Evolutionary conservation across 2,888 invertebrate species (phyloP), one percentile per base, ranked within the genome.

Genomic region (Hydroisotoma schaefferi): DNA sequence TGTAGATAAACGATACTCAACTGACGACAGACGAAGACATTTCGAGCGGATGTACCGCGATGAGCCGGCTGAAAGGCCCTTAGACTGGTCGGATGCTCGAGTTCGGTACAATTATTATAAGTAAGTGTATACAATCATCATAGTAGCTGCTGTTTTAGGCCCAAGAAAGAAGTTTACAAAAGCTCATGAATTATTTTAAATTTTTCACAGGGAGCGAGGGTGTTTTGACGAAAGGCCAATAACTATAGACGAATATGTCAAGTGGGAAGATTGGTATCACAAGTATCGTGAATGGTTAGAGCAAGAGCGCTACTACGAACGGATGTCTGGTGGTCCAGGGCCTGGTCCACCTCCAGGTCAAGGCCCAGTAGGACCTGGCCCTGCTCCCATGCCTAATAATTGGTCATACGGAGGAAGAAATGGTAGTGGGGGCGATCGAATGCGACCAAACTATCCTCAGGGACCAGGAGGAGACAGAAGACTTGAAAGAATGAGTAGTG

Each of bases 251-350:
- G 91, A 92, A 77, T 92, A 91, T 76, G 84, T 91, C 63, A 91
- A 91, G 77, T 92, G 92, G 91, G 92, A 92, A 78, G 90, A 91
- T 76, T 92, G 92, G 92, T 92, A 91, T 90, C 91, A 91, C 79
- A 87, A 87, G 73, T 92, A 92, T 76, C 90, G 91, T 76, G 91
- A 91, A 77, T 92, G 91, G 91, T 77, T 91, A 73, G 90, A 90
- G 69, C 83, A 86, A n/a, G 87, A 87, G 76, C 81, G 87, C 44
- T 87, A 85, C 28, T 87, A 86, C 76, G 86, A 87, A 44, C 23
- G 40, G 44, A 20, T 18, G 27, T 3, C 8, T 29, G 3, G 47
- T 26, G 15, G 54, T 22, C 26, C 18, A 15, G 12, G 12, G 8
- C 37, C 43, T n/a, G 27, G 27, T 20, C 46, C 47, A 12, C 18